A percentile compares a stretch with the other conserved stretches of the same genome.
Conservation (phyloP, 2,888 invertebrate species). For the Caprella mutica region DNA sequence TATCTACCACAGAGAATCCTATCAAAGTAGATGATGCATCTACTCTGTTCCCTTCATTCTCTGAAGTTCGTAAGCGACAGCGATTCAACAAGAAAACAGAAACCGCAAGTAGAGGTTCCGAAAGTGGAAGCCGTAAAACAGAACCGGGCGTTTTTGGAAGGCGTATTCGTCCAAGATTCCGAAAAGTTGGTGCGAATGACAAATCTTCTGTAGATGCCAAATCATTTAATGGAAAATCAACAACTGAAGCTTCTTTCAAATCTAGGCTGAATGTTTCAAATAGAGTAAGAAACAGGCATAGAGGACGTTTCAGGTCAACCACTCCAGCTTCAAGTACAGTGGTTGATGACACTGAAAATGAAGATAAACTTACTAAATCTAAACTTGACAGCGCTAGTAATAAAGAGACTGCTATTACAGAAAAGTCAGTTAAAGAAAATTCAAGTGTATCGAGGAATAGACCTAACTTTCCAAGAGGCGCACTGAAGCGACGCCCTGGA, state of each 20-base stretch:
- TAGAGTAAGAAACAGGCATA: neutral
- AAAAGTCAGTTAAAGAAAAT: neutral
- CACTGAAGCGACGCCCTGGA: neutral
- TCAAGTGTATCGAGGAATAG: neutral
- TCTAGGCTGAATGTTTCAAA: constrained; percentile 1
- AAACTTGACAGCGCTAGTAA: too few relatives aligned
- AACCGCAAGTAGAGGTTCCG: neutral
- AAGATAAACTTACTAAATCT: too few relatives aligned
- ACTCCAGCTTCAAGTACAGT: neutral
- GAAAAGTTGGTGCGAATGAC: constrained; percentile 1
- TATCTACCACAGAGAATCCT: constrained; percentile 3
- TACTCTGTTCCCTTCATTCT: constrained; percentile 28
- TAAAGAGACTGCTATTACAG: neutral
- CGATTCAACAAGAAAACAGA: neutral
- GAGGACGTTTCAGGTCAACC: neutral
- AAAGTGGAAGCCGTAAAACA: neutral
- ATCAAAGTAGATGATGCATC: constrained; percentile 9
- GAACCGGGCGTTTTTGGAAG: constrained; percentile 18
- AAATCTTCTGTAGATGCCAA: too few relatives aligned
- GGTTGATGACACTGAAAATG: too few relatives aligned
- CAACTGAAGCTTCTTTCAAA: neutral
- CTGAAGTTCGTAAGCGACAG: constrained; percentile 15
- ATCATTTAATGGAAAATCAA: too few relatives aligned
- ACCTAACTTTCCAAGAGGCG: neutral
- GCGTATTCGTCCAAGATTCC: constrained; percentile 16